Base-by-base conservation (phyloP, 1,140 invertebrate species). In the Drosophila littoralis region DNA sequence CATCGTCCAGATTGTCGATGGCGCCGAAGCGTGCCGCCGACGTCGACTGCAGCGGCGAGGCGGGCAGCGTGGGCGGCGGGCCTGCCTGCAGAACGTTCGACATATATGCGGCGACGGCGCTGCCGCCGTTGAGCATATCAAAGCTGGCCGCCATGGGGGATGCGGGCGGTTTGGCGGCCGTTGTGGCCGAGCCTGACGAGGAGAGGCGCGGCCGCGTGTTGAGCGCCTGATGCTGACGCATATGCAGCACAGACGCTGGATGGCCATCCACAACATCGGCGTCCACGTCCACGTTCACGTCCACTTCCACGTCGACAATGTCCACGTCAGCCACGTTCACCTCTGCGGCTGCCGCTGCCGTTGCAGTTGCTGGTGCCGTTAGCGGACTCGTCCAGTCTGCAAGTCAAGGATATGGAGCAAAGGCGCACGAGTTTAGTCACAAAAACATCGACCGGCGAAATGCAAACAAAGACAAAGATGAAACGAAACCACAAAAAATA, bases 211-310 rank as follows among this genome's bases (percentile, higher is more conserved):
- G 67, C 22, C 77, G 83, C 42, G 86, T 79, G 22, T 79, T 72
- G 46, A 83, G 81, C 33, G 81, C 70, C 45, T 89, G 85, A 61
- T 89, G 85, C 78, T 89, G 85, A 58, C 86, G 86, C 81, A 85
- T 85, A 64, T 80, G 83, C 64, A 82, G 57, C 81, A 86, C 91
- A 4, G 78, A 84, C 42, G 75, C 69, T n/a, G 79, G 88, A 81
- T 91, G 88, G 7, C 85, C 85, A 68, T 90, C 85, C 17, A 90
- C 85, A 70, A 90, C 85, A 79, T 89, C 84, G n/a, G 80, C 84
- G 55, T 85, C 81, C 22, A 81, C 71, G 38, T 70, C 73, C 55
- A 78, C 81, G 55, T 70, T 58, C 32, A 60, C 58, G 42, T 57
- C 75, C 63, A 65, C 50, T 42, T 73, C 57, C 51, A 66, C 66